These are phyloP conservation scores for Tinea pellionella DNA, from an alignment of 2,888 invertebrate genomes.

Conservation along the genomic window DNA sequence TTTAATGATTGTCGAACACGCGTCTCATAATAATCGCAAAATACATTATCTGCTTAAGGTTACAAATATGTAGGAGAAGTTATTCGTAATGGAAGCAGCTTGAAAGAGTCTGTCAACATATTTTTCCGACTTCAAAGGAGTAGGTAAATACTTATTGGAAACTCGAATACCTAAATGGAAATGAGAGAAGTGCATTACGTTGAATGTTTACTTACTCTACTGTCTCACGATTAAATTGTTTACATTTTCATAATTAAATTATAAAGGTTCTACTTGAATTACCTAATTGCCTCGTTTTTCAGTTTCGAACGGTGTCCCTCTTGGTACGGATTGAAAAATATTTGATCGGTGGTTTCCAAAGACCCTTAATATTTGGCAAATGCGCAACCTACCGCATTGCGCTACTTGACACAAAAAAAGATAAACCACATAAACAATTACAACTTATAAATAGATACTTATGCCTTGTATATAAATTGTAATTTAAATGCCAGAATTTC, in stretches of 20 bases:
- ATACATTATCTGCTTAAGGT: neutral
- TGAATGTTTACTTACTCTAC: neutral
- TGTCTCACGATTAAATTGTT: neutral
- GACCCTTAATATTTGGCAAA: slow-evolving; percentile 4
- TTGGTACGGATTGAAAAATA: neutral
- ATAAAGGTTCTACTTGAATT: neutral
- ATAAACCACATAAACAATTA: slow-evolving; percentile 3
- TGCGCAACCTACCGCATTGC: slow-evolving; percentile 6
- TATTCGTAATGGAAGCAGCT: neutral
- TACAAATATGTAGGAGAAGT: neutral
- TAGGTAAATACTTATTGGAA: neutral
- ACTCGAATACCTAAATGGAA: neutral
- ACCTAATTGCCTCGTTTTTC: too few species aligned
- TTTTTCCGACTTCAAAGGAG: neutral
- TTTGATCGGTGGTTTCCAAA: neutral
- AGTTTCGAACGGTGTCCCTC: neutral
- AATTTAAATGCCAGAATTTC: too few species aligned
- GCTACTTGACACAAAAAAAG: neutral
- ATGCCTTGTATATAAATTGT: too few species aligned
- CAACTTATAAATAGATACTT: neutral
- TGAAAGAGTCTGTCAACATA: neutral
- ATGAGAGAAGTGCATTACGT: neutral
- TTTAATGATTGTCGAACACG: too few species aligned
- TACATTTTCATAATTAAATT: neutral
- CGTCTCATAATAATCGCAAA: too few species aligned